Evolutionary conservation across 2,797 vertebrate species (phyloP), one percentile per base, ranked within the genome.

Genomic region (Neosilurus mollespiculum): DNA sequence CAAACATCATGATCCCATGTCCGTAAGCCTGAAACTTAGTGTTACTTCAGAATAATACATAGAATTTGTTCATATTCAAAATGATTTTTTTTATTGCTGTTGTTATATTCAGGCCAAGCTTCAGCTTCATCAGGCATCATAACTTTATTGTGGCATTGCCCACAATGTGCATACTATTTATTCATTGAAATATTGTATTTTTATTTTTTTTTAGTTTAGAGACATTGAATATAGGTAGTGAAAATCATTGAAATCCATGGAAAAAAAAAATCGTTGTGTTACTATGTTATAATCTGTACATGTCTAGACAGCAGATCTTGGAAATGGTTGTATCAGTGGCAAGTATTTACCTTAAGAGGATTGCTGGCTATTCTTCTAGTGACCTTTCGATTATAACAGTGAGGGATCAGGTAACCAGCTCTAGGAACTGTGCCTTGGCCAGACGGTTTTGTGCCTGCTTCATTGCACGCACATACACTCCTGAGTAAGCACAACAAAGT

Each of bases 401-500:
- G 37, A 51, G 37, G 30, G 73, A 59, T 43, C 30, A 77, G 61
- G 37, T 53, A 61, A 78, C 77, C 54, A 82, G 26, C 59, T 82
- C 24, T 75, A 53, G 73, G 75, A 86, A 75, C 86, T 12, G 79
- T 80, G 70, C 75, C 79, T 85, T 88, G 54, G 51, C 66, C 75
- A 66, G 72, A 86, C 59, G 69, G 11, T 58, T 79, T 79, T 86
- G 81, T 78, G 72, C 81, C 75, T 79, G 73, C 62, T 66, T 65
- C 81, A 78, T 37, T 73, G 81, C 54, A 73, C 84, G 76, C 34
- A 30, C 34, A 49, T 75, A 69, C 73, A 61, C 61, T 78, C 85
- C 58, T 65, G 77, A 81, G 78, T 91, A 93, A 94, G 92, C 93
- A 94, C 92, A 94, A 93, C 90, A 86, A 92, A 88, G 86, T 91